Percentiles rank a stretch among this genome's conserved stretches.
Conservation (phyloP, 2,888 invertebrate species). For the Liodrosophila aerea region DNA sequence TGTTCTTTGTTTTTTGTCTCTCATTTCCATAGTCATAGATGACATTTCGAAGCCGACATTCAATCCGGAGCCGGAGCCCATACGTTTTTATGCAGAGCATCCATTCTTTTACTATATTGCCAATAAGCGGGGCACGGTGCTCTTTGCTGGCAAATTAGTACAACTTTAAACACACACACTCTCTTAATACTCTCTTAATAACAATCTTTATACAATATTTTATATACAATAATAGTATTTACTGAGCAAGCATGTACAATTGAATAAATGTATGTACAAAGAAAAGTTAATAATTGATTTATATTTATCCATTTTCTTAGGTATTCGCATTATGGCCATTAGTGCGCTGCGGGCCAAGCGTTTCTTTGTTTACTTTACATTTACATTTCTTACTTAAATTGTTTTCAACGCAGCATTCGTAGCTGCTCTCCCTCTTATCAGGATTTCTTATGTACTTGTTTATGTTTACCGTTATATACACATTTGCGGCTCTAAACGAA, state of each 20-base stretch:
- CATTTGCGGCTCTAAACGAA: too few species aligned
- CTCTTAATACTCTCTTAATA: slow-evolving; percentile 4
- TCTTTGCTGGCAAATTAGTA: slow-evolving; percentile 9
- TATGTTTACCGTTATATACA: too few species aligned
- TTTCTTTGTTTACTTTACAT: slow-evolving; percentile 57
- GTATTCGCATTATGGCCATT: slow-evolving; percentile 59
- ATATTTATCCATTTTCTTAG: slow-evolving; percentile 34
- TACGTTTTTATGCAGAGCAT: background rate
- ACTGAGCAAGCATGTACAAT: slow-evolving; percentile 33
- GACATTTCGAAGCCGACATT: slow-evolving; percentile 33
- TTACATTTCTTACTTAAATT: too few species aligned
- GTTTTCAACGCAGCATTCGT: too few species aligned
- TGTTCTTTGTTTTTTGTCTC: slow-evolving; percentile 26
- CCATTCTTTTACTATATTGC: background rate
- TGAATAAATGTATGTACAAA: slow-evolving; percentile 7
- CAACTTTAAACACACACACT: slow-evolving; percentile 19
- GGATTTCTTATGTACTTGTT: too few species aligned
- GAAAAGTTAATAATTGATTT: background rate
- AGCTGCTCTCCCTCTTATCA: too few species aligned
- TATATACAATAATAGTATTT: background rate
- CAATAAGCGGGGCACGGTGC: background rate
- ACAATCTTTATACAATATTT: slow-evolving; percentile 3
- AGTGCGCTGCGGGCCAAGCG: slow-evolving; percentile 33
- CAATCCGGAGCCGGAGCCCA: background rate
- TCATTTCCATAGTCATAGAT: slow-evolving; percentile 5